Conservation (phyloP, 2,797 vertebrate genomes). For the Myotis vivesi region DNA sequence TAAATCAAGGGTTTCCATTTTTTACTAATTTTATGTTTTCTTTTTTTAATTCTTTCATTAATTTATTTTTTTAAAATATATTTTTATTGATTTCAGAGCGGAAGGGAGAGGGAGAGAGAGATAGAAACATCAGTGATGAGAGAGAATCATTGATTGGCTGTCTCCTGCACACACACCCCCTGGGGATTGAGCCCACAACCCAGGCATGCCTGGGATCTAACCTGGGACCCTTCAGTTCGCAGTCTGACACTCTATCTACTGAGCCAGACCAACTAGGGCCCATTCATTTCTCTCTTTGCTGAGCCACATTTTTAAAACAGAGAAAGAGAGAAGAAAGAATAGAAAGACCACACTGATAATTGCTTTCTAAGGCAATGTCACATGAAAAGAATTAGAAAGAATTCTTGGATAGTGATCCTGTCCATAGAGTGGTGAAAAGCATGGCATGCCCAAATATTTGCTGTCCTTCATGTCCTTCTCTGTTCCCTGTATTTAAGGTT, state of each 20-base stretch:
- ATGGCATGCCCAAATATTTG: not conserved
- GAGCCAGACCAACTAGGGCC: no score
- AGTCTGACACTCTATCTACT: no score
- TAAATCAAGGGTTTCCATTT: constrained; percentile 48
- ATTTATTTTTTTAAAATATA: not conserved
- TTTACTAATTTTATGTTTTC: constrained; percentile 41
- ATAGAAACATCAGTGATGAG: no score
- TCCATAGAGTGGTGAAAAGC: not conserved
- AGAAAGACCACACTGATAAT: not conserved
- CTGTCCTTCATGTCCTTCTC: not conserved
- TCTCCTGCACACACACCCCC: no score
- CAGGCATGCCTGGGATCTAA: no score
- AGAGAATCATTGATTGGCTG: no score
- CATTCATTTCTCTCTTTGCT: not conserved
- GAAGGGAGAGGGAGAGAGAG: no score
- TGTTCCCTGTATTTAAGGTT: not conserved
- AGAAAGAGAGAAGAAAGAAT: not conserved
- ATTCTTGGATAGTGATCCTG: not conserved
- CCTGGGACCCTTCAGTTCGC: no score
- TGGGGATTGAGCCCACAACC: no score
- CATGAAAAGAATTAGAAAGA: not conserved
- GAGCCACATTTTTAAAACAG: not conserved
- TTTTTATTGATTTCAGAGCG: no score
- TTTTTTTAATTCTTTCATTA: not conserved
- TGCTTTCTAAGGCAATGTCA: constrained; percentile 31